phyloP scores from a whole-genome alignment of 2,113 vertebrate genomes.

The Glareola pratincola region DNA sequence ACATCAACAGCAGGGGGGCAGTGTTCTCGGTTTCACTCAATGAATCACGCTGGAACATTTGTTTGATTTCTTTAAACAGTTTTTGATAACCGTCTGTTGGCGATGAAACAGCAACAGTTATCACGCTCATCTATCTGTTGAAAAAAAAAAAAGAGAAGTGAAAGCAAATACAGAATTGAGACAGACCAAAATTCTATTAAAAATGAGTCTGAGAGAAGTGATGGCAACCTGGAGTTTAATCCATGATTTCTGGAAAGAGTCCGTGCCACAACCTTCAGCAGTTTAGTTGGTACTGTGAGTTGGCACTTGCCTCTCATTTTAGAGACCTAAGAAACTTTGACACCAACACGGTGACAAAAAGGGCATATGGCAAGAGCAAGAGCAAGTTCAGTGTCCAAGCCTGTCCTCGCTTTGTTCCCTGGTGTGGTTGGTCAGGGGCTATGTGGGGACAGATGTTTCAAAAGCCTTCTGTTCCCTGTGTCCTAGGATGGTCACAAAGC shows the following conservation, averaged over 20 bases:
- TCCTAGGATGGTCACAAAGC: neutral
- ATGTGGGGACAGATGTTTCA: neutral
- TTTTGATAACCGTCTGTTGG: constrained; percentile 35
- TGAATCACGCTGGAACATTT: neutral
- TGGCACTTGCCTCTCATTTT: neutral
- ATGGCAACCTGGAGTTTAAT: neutral
- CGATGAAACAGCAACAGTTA: neutral
- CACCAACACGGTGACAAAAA: neutral
- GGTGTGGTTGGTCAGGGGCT: accelerated
- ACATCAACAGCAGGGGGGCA: neutral
- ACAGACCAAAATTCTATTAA: neutral
- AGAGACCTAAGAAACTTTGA: neutral
- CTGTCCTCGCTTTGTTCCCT: neutral
- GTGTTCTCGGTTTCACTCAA: constrained; percentile 2
- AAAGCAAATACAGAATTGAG: constrained; percentile 3
- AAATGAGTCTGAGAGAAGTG: neutral
- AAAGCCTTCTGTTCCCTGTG: neutral
- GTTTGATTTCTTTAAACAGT: constrained; percentile 31
- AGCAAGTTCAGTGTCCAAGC: neutral
- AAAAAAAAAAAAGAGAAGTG: neutral
- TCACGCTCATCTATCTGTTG: neutral
- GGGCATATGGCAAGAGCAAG: neutral
- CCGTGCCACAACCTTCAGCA: neutral
- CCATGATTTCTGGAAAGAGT: neutral
- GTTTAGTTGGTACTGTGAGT: neutral